Base-by-base conservation (phyloP, 2,888 invertebrate genomes). In the Plemyria rubiginata region DNA sequence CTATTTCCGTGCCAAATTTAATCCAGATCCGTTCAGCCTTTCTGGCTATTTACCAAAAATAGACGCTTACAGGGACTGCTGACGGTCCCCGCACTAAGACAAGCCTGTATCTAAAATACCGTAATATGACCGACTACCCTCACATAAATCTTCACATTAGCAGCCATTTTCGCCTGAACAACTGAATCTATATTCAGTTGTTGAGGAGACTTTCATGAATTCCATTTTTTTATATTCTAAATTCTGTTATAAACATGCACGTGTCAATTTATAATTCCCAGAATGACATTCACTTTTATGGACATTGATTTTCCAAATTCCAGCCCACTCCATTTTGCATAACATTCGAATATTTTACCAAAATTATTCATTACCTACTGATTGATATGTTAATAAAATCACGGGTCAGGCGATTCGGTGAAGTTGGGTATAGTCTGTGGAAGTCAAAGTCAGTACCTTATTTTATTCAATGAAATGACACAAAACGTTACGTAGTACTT, bases 271-370 rank as follows among this genome's bases (percentile, higher is more conserved):
- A 22, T 8, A 32, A 32, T 1, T 3, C 36, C 3, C 36, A 38
- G 36, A 11, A 38, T 11, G 36, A 11, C 8, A 38, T 32, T 32
- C 32, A 32, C 32, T 32, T 32, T 32, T 5, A 32, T 8, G 0
- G 32, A 6, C 32, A 32, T 32, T 32, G 36, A 54, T 55, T n/a
- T 55, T 55, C 38, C 16, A 22, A 55, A 48, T 55, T 49, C 49
- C 49, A 13, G 48, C 41, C 28, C 29, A 56, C 56, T 41, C 49
- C 40, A 12, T 29, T 56, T 29, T 56, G 41, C 49, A 49, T 49
- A 11, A 9, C 13, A 49, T 40, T 41, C 28, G 2, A 49, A 38
- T 38, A 28, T 36, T 13, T 46, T 36, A 32, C 12, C 46, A 22
- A 13, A 45, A 36, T 15, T 50, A 15, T 50, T 50, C 38, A 36